Conservation (phyloP, 2,797 vertebrate genomes). For the Erpetoichthys calabaricus region DNA sequence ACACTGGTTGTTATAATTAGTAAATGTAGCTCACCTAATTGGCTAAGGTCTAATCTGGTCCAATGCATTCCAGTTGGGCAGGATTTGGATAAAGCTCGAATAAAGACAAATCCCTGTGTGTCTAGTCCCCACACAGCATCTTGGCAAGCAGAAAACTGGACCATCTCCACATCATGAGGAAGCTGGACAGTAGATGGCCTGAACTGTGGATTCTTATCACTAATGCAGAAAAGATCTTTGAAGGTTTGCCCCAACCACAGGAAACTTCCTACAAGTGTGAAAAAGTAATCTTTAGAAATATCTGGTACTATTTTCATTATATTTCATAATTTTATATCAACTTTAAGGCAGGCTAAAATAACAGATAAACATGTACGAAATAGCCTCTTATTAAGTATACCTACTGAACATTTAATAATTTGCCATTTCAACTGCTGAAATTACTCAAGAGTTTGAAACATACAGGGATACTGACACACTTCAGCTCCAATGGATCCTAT, state of each 20-base stretch:
- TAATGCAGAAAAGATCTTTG: slow-evolving; percentile 84
- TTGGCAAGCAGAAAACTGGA: slow-evolving; percentile 68
- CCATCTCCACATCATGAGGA: slow-evolving; percentile 69
- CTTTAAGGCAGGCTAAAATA: too few species aligned
- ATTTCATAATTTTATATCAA: too few species aligned
- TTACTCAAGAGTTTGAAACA: too few species aligned
- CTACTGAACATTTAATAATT: too few species aligned
- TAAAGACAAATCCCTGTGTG: slow-evolving; percentile 62
- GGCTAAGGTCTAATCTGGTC: slow-evolving; percentile 81
- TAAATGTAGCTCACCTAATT: slow-evolving; percentile 61
- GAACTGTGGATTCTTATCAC: slow-evolving; percentile 70
- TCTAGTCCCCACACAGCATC: slow-evolving; percentile 88
- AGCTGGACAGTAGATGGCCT: slow-evolving; percentile 75
- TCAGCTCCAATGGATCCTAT: too few species aligned
- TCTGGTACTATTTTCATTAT: too few species aligned
- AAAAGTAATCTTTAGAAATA: too few species aligned
- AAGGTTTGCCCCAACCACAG: slow-evolving; percentile 87
- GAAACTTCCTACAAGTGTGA: slow-evolving; percentile 57
- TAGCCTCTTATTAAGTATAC: too few species aligned
- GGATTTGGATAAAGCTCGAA: slow-evolving; percentile 72
- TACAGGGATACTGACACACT: too few species aligned
- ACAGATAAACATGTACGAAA: too few species aligned
- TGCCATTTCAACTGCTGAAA: too few species aligned
- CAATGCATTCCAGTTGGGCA: slow-evolving; percentile 84
- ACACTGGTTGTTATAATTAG: not conserved